Conservation (phyloP, 2,797 vertebrate species). For the Pseudochirops corinnae region DNA sequence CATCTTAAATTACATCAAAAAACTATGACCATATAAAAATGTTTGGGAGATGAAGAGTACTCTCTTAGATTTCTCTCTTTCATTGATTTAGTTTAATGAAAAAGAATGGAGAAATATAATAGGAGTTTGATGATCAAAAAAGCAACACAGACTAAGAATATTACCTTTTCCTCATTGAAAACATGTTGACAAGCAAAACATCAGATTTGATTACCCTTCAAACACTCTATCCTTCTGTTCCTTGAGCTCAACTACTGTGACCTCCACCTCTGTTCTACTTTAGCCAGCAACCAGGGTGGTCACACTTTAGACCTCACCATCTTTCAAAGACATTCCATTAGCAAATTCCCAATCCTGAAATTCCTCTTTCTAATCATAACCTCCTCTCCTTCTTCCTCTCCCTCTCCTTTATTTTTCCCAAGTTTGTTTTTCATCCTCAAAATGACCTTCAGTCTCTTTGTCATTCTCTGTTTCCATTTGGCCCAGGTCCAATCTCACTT, state of each 20-base stretch:
- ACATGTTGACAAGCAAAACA: constrained; percentile 13
- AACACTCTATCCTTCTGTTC: neutral
- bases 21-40: constrained; percentile 14
- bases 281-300: neutral
- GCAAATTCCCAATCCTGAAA: neutral
- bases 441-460: neutral
- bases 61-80: constrained; percentile 17
- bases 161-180: constrained; percentile 20
- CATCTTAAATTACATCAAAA: constrained; percentile 27
- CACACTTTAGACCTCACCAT: neutral
- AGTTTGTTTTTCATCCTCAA: neutral
- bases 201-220: neutral
- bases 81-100: neutral
- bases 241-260: neutral
- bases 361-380: neutral
- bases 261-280: neutral
- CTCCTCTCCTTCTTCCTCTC: neutral
- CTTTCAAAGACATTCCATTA: neutral
- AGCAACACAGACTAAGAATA: constrained; percentile 30
- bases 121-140: constrained; percentile 11
- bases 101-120: constrained; percentile 16
- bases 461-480: neutral
- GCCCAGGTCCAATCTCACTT: neutral
- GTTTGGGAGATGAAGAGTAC: neutral
- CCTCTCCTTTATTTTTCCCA: neutral